These are phyloP conservation scores for Myioborus melanocephalus DNA, from an alignment of 2,797 vertebrate species.

Conservation along the genomic window DNA sequence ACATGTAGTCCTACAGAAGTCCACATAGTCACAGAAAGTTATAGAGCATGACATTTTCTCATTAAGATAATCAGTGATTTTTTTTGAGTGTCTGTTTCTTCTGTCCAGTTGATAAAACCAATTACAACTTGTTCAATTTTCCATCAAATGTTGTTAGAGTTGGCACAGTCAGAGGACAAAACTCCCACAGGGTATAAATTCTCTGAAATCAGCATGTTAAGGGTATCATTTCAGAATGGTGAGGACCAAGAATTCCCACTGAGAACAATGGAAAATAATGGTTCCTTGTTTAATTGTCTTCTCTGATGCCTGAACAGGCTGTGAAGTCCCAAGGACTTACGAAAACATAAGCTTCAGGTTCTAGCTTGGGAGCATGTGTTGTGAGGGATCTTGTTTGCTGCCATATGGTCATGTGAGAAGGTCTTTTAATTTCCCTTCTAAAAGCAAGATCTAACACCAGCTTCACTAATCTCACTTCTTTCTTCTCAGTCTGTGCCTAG, in stretches of 20 bases:
- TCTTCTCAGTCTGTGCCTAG: neutral
- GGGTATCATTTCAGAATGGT: neutral
- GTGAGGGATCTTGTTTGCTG: neutral
- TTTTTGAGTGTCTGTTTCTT: neutral
- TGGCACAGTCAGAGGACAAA: neutral
- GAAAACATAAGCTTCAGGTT: neutral
- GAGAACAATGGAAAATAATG: neutral
- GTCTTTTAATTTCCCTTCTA: neutral
- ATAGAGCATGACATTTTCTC: neutral
- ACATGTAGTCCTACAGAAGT: neutral
- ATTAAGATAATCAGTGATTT: neutral
- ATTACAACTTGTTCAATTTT: neutral
- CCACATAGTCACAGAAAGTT: neutral
- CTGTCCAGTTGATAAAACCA: neutral
- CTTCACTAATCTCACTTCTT: neutral
- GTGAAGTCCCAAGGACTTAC: neutral
- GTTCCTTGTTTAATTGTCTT: slow-evolving; percentile 2
- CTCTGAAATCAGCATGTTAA: neutral
- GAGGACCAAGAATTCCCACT: neutral
- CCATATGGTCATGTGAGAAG: neutral
- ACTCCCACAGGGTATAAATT: neutral
- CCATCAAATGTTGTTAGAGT: neutral
- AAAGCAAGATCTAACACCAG: neutral
- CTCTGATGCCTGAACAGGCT: neutral
- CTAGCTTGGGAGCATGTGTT: neutral